Conservation (phyloP, 2,797 vertebrate genomes). For the Arrhamphus sclerolepis region DNA sequence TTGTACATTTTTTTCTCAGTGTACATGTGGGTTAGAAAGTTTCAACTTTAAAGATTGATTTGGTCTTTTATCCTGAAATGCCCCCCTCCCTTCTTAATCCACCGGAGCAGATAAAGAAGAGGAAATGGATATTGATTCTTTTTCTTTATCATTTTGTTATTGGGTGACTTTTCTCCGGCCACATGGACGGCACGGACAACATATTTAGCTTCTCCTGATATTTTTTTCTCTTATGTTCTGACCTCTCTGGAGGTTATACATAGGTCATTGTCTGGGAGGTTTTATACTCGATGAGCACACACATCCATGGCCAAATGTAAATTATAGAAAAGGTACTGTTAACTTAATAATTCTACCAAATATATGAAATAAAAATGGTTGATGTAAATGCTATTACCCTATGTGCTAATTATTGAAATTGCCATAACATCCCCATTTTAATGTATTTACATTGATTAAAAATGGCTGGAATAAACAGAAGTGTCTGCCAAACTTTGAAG, state of each 20-base stretch:
- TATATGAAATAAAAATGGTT: not conserved
- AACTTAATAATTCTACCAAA: conserved; percentile 6
- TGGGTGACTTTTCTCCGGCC: conserved; percentile 69
- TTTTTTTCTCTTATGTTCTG: conserved; percentile 25
- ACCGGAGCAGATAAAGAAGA: conserved; percentile 62
- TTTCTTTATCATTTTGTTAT: conserved; percentile 80
- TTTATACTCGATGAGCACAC: conserved; percentile 12
- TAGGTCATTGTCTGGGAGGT: conserved; percentile 19
- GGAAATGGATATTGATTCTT: conserved; percentile 79
- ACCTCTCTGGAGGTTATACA: conserved; percentile 23
- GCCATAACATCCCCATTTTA: not conserved
- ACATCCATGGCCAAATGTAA: not conserved
- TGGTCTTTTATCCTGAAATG: conserved; percentile 59
- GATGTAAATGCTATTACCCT: too few relatives aligned
- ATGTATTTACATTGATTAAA: too few relatives aligned
- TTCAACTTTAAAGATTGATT: conserved; percentile 70
- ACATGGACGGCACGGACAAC: conserved; percentile 53
- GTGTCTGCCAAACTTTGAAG: not conserved
- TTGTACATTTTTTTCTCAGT: conserved; percentile 20
- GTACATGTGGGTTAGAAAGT: conserved; percentile 42
- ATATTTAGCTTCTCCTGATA: conserved; percentile 42
- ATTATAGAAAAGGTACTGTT: conserved; percentile 3
- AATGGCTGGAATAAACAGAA: too few relatives aligned
- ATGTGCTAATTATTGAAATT: not conserved
- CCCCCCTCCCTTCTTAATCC: conserved; percentile 44